Evolutionary conservation across 2,888 invertebrate species (phyloP).

Genomic region (Sphaeridia pumilis): DNA sequence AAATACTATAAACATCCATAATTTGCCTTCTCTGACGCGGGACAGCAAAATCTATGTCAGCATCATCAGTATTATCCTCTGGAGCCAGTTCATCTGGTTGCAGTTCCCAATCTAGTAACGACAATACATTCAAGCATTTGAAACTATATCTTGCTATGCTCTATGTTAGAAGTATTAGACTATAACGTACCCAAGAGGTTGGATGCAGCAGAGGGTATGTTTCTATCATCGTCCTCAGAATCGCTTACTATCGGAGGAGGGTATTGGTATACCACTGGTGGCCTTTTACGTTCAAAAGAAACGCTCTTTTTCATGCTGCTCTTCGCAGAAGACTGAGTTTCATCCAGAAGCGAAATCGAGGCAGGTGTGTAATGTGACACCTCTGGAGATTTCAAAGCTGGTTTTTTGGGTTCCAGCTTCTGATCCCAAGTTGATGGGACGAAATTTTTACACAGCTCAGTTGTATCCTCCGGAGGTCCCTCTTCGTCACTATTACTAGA

Average conservation of each 20-base stretch:
- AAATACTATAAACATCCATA: constrained; percentile 34
- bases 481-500: constrained; percentile 1
- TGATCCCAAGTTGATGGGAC: constrained; percentile 35
- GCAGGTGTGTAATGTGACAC: constrained; percentile 6
- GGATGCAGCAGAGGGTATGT: background rate
- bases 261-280: constrained; percentile 32
- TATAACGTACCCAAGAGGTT: constrained; percentile 9
- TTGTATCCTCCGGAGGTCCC: background rate
- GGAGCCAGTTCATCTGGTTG: constrained; percentile 33
- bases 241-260: constrained; percentile 23
- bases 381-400: constrained; percentile 34
- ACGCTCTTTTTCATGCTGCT: constrained; percentile 32
- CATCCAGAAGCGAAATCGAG: background rate
- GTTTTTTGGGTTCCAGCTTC: constrained; percentile 27
- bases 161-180: background rate
- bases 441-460: constrained; percentile 16
- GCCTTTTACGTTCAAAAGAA: constrained; percentile 33
- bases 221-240: constrained; percentile 26
- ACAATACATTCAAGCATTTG: background rate
- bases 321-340: background rate
- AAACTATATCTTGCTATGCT: background rate
- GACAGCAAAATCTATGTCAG: constrained; percentile 12
- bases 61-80: constrained; percentile 28
- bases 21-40: constrained; percentile 15
- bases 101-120: constrained; percentile 35